Percentiles rank a stretch among this genome's conserved stretches.
Evolutionary conservation across 2,113 vertebrate genomes (phyloP).

Genomic region (Neolamprologus ventralis): DNA sequence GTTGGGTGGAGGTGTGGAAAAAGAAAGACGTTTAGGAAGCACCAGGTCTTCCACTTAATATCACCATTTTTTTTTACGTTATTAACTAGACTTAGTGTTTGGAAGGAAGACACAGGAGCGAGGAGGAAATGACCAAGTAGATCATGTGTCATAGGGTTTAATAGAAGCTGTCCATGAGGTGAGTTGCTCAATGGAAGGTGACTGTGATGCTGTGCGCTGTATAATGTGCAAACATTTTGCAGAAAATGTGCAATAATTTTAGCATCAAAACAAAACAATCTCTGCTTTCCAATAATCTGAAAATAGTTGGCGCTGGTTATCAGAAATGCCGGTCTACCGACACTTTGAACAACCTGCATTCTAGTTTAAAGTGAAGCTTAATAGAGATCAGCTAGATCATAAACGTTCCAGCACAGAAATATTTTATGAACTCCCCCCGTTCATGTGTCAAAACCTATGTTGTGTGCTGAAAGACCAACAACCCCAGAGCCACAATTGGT

Average conservation of each 20-base stretch:
- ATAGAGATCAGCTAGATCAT: neutral
- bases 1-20: constrained; percentile 39
- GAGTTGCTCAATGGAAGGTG: constrained; percentile 8
- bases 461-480: constrained; percentile 44
- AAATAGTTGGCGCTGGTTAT: neutral
- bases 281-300: neutral
- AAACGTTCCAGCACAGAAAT: constrained; percentile 45
- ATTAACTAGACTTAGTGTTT: constrained; percentile 44
- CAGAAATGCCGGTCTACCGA: neutral
- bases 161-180: constrained; percentile 5
- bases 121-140: constrained; percentile 1
- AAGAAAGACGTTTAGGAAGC: constrained; percentile 40
- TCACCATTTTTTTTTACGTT: constrained; percentile 30
- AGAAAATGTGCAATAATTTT: neutral
- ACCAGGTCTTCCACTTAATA: constrained; percentile 46
- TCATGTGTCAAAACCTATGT: constrained; percentile 46
- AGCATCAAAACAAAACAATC: neutral
- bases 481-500: constrained; percentile 44
- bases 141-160: constrained; percentile 40
- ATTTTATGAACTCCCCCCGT: constrained; percentile 37
- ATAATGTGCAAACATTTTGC: neutral
- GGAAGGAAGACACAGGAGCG: neutral
- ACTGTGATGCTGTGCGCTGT: neutral
- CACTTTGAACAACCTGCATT: neutral
- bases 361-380: constrained; percentile 11